Conservation (phyloP, 1,140 invertebrate genomes). For the Hydropsyche tenuis region DNA sequence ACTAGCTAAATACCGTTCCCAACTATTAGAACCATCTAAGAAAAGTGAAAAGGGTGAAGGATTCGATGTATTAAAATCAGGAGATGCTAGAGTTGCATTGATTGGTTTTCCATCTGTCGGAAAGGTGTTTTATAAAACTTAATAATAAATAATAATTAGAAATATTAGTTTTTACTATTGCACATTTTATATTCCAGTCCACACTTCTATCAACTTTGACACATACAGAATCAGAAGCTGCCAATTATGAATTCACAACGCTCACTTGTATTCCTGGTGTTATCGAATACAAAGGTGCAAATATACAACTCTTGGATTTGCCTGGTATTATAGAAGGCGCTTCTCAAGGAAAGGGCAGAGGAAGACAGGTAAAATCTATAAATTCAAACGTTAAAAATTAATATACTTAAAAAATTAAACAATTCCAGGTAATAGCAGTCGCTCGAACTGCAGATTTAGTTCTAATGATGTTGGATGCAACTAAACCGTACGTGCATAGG, state of each 20-base stretch:
- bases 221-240: slow-evolving; percentile 93
- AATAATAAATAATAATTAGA: no score
- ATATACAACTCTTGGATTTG: slow-evolving; percentile 97
- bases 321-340: slow-evolving; percentile 98
- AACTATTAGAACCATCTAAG: slow-evolving; percentile 93
- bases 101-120: slow-evolving; percentile 98
- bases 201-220: slow-evolving; percentile 93
- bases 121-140: slow-evolving; percentile 67
- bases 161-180: slow-evolving; percentile 5
- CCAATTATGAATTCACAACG: slow-evolving; percentile 99
- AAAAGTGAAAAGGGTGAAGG: slow-evolving; percentile 98
- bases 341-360: slow-evolving; percentile 89
- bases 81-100: slow-evolving; percentile 97
- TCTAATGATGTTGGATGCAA: slow-evolving; percentile 98
- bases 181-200: slow-evolving; percentile 67
- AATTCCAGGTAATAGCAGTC: slow-evolving; percentile 88
- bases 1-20: slow-evolving; percentile 95
- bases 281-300: slow-evolving; percentile 97
- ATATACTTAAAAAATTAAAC: no score
- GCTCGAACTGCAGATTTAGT: slow-evolving; percentile 95
- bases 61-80: slow-evolving; percentile 99
- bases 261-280: slow-evolving; percentile 99
- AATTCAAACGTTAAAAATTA: no score
- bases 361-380: slow-evolving; percentile 77
- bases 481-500: slow-evolving; percentile 94